Evolutionary conservation across 1,140 invertebrate genomes (phyloP), one percentile per base, ranked within the genome.

Genomic region (Galleria mellonella): DNA sequence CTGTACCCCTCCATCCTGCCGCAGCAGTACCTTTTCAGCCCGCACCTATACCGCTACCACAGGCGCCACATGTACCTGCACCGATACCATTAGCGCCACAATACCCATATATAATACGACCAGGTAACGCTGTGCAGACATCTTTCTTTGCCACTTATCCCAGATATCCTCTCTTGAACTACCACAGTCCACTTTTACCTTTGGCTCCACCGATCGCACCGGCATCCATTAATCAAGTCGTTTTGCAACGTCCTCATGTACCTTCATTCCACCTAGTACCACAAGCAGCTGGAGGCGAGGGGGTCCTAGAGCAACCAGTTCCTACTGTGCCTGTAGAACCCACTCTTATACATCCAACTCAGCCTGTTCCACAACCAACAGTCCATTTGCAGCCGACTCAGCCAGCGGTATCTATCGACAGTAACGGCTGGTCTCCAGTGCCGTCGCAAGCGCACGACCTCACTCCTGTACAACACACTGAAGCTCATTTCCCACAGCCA

Each of bases 71-170:
- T 15, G 43, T 60, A 3, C 33, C 61, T 10, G 51, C 62, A 10
- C 35, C 35, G 4, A 48, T 69, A 6, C 67, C 63, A 14, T 46
- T 56, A 6, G 47, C 64, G 17, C 57, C 64, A 9, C 73, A 73
- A 49, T 50, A 63, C 27, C 70, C 65, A 0, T 83, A 82, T 28
- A 55, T 83, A 1, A 62, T 87, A 5, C 72, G 79, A 8, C 84
- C 82, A 9, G 86, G 86, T 7, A 69, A 76, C 51, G 69, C 83
- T 12, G 62, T 84, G 0, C 84, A 87, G 40, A 76, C 78, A 10
- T 87, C 86, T 3, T 55, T 69, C 30, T 87, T 86, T 35, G 82
- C 83, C 0, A 81, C 72, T 0, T 87, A 76, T 44, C 86, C 86
- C 5, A 71, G 72, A 48, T 83, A 79, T 47, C 83, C 81, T 1